Base-by-base conservation (phyloP, 2,888 invertebrate species). In the Nomada fucata region DNA sequence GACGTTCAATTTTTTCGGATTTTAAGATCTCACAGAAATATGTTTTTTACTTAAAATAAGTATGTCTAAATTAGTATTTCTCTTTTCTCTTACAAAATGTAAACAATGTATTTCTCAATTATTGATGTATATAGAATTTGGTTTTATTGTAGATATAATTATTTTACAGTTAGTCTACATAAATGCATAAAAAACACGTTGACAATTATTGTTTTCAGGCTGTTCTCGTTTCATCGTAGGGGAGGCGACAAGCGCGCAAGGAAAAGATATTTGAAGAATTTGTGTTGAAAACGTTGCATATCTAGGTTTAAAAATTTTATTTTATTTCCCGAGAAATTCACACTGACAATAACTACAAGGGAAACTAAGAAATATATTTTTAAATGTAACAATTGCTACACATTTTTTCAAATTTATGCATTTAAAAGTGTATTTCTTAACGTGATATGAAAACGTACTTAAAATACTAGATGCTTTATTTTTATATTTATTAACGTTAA, bases 161-260 rank as follows among this genome's bases (percentile, higher is more conserved):
- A 68, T 68, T 3, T 73, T 67, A 69, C 74, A 57, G 42, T 63
- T 50, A 29, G 26, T 61, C 67, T 67, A 15, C 47, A 78, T 67
- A 73, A 76, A 52, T 76, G 76, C 65, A 86, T 80, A 53, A 83
- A 90, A 90, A 86, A 87, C 87, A 85, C 78, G 79, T 89, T 90
- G 82, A 85, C 74, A 84, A 88, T 91, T 86, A 84, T 89, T 91
- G 86, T 82, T 89, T 89, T 87, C 90, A 89, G 89, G 89, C 77
- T 83, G 86, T 83, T 76, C 85, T 87, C 89, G 83, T 84, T 88
- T 80, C 87, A 67, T 82, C 84, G 72, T 87, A 86, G 71, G 80
- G 65, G 87, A 86, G 80, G 80, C 85, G 61, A 55, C 90, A 76
- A 88, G 71, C 74, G 65, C 86, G 79, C 88, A 86, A 72, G 82